These are phyloP conservation scores for Macrophya alboannulata DNA, from an alignment of 2,888 invertebrate species.

Conservation along the genomic window DNA sequence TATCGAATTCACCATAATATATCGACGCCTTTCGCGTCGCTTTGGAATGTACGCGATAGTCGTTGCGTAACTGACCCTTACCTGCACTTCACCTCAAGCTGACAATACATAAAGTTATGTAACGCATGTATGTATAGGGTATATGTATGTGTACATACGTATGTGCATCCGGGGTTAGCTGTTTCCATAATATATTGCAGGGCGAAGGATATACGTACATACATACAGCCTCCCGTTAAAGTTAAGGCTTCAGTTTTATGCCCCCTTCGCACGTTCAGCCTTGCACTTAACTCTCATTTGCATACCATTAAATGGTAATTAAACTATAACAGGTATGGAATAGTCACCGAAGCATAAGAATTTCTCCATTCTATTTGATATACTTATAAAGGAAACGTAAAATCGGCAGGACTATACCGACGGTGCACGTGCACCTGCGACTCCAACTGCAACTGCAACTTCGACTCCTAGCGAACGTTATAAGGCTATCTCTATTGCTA, in stretches of 20 bases:
- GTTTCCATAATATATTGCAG: constrained; percentile 12
- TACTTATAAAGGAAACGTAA: constrained; percentile 43
- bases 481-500: constrained; percentile 54
- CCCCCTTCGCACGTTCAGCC: constrained; percentile 48
- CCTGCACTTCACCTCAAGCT: not conserved
- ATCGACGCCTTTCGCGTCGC: constrained; percentile 16
- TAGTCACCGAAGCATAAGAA: not conserved
- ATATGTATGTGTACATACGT: not conserved
- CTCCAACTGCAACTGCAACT: not conserved
- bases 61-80: constrained; percentile 34
- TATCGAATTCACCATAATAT: not conserved
- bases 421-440: constrained; percentile 48
- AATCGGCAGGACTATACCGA: constrained; percentile 14
- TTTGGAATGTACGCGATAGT: constrained; percentile 31
- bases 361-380: constrained; percentile 14
- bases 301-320: constrained; percentile 52
- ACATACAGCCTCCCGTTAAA: constrained; percentile 24
- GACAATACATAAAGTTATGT: constrained; percentile 46
- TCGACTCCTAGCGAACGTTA: not conserved
- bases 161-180: not conserved
- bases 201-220: not conserved
- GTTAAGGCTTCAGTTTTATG: constrained; percentile 46
- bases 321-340: constrained; percentile 45
- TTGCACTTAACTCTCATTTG: constrained; percentile 37
- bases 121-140: not conserved